Conservation (phyloP, 2,888 invertebrate species). For the Acleris cristana region DNA sequence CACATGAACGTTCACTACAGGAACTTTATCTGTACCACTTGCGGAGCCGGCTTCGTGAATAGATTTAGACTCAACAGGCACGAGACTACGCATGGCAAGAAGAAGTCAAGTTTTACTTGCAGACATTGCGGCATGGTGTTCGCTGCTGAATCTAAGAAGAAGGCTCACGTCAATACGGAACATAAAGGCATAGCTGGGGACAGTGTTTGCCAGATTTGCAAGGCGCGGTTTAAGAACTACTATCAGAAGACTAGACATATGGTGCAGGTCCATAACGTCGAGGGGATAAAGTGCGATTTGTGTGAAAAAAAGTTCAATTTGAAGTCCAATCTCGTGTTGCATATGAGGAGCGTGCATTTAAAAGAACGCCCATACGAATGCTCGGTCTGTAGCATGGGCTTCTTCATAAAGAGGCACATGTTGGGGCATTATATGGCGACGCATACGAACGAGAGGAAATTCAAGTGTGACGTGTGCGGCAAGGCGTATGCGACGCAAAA, state of each 20-base stretch:
- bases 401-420: conserved; percentile 76
- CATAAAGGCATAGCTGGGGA: conserved; percentile 76
- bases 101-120: conserved; percentile 70
- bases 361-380: conserved; percentile 76
- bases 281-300: conserved; percentile 71
- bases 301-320: conserved; percentile 77
- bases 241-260: conserved; percentile 77
- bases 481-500: conserved; percentile 80
- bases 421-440: conserved; percentile 77
- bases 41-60: conserved; percentile 76
- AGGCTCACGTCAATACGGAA: conserved; percentile 71
- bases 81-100: conserved; percentile 70
- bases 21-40: conserved; percentile 75
- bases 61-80: conserved; percentile 69
- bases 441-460: conserved; percentile 79
- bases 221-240: conserved; percentile 75
- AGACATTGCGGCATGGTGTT: conserved; percentile 69
- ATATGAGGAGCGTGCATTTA: conserved; percentile 72
- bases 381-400: conserved; percentile 74
- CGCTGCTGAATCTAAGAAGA: conserved; percentile 71
- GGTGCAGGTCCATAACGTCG: conserved; percentile 73
- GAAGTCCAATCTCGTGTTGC: conserved; percentile 69
- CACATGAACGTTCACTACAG: conserved; percentile 77
- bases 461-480: conserved; percentile 85
- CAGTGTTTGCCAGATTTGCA: conserved; percentile 76